Evolutionary conservation across 2,113 vertebrate genomes (phyloP).

Genomic region (Archilochus colubris): DNA sequence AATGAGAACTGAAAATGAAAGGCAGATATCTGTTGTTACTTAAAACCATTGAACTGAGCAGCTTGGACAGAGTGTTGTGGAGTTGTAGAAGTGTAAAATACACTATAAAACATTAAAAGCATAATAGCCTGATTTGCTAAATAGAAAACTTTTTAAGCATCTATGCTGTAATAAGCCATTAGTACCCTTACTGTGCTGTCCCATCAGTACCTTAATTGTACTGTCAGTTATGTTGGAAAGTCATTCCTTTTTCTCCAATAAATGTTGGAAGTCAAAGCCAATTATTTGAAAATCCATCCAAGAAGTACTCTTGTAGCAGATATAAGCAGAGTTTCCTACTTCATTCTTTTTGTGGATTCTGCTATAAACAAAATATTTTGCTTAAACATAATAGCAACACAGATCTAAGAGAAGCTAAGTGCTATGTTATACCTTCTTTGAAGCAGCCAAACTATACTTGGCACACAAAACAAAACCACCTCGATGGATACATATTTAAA

Average conservation of each 20-base stretch:
- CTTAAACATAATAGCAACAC: background rate
- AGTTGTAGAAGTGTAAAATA: background rate
- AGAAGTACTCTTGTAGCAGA: background rate
- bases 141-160: background rate
- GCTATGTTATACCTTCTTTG: background rate
- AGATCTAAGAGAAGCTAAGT: background rate
- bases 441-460: background rate
- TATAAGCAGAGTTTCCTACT: background rate
- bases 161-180: background rate
- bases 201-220: background rate
- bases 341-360: background rate
- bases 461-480: background rate
- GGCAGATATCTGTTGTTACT: slow-evolving; percentile 23
- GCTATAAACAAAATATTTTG: background rate
- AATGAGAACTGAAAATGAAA: slow-evolving; percentile 70
- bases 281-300: background rate
- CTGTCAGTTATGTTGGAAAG: background rate
- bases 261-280: background rate
- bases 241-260: background rate
- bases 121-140: background rate
- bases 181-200: background rate
- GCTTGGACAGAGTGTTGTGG: background rate
- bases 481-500: slow-evolving; percentile 74
- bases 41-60: background rate
- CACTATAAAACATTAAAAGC: background rate